Percentiles rank a stretch among this genome's conserved stretches.
phyloP scores from a whole-genome alignment of 2,888 invertebrate species.

The Diadromus collaris region DNA sequence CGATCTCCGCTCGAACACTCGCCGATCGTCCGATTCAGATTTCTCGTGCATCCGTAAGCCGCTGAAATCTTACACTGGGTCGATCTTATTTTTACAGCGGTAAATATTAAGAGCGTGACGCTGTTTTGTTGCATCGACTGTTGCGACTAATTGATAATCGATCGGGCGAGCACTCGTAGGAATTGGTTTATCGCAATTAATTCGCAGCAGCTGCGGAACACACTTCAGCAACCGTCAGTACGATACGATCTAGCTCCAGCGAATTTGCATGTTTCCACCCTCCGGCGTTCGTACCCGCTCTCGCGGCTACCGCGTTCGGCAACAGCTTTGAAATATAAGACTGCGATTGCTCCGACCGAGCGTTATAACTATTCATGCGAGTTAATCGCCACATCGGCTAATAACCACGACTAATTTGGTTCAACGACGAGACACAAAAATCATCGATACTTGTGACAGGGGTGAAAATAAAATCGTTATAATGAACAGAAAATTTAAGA shows the following conservation, averaged over 20 bases:
- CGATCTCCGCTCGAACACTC: neutral
- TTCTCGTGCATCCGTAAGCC: neutral
- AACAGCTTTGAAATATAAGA: slow-evolving; percentile 20
- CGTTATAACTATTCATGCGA: slow-evolving; percentile 68
- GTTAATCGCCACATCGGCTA: slow-evolving; percentile 12
- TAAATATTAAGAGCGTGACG: neutral
- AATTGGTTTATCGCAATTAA: slow-evolving; percentile 59
- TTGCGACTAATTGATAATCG: slow-evolving; percentile 25
- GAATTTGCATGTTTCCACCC: slow-evolving; percentile 68
- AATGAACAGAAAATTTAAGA: neutral
- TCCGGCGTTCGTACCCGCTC: slow-evolving; percentile 63
- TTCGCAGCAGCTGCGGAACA: slow-evolving; percentile 52
- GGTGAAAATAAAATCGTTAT: neutral
- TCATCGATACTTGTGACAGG: neutral
- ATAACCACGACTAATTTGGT: slow-evolving; percentile 5
- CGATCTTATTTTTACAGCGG: neutral
- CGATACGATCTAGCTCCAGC: slow-evolving; percentile 63
- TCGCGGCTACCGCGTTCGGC: slow-evolving; percentile 67
- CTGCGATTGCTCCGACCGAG: slow-evolving; percentile 48
- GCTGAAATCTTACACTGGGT: neutral
- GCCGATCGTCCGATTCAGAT: neutral
- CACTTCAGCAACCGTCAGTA: slow-evolving; percentile 50
- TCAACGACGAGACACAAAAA: neutral
- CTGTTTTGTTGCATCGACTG: neutral
- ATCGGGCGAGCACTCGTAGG: slow-evolving; percentile 41